Evolutionary conservation across 2,888 invertebrate genomes (phyloP).

Genomic region (Alentia gelatinosa): DNA sequence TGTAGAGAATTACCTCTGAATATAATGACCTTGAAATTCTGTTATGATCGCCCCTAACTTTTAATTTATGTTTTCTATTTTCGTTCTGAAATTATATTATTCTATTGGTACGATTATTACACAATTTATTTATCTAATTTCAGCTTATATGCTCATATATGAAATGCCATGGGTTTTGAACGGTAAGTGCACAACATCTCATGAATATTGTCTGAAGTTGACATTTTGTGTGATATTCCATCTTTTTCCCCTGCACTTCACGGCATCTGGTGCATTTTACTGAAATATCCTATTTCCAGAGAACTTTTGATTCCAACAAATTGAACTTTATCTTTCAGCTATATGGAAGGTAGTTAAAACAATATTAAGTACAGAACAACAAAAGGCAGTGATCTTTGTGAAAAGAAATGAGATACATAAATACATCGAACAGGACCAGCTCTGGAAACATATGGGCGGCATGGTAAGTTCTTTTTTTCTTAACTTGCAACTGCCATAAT

Average conservation of each 20-base stretch:
- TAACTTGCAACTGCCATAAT: no score
- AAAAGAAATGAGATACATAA: constrained; percentile 86
- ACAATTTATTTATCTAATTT: constrained; percentile 80
- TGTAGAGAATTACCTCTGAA: no score
- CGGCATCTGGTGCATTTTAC: no score
- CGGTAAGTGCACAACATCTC: constrained; percentile 85
- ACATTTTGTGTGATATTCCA: no score
- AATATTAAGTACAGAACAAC: constrained; percentile 92
- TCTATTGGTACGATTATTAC: neutral
- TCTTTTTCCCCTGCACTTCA: no score
- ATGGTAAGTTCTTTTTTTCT: constrained; percentile 61
- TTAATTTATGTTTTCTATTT: neutral
- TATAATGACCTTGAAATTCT: no score
- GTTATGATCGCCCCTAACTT: no score
- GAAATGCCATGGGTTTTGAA: constrained; percentile 97
- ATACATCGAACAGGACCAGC: constrained; percentile 88
- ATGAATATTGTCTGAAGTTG: no score
- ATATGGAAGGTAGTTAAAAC: constrained; percentile 94
- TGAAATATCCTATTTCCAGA: no score
- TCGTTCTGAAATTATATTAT: neutral
- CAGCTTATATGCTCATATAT: constrained; percentile 93
- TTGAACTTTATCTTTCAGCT: constrained; percentile 83
- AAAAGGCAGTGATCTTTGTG: constrained; percentile 92
- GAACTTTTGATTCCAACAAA: constrained; percentile 28
- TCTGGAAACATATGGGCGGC: constrained; percentile 80